Evolutionary conservation across 2,113 vertebrate species (phyloP).

Genomic region (Nyctibius bracteatus): DNA sequence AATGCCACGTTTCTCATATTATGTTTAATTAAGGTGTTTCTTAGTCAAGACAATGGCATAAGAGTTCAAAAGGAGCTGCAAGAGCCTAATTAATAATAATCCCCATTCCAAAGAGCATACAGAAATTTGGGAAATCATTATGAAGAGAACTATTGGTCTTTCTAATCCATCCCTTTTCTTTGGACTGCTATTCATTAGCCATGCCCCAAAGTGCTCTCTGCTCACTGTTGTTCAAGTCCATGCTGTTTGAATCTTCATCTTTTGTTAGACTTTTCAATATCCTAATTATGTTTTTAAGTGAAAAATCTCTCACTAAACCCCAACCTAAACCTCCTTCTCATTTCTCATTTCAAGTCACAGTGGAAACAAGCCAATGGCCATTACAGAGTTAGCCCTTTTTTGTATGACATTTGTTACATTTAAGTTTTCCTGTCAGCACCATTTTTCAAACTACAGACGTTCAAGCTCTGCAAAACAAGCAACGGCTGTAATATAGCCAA

Average conservation of each 20-base stretch:
- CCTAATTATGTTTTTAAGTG: slow-evolving; percentile 22
- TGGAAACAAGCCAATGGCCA: not conserved
- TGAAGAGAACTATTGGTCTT: not conserved
- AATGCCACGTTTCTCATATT: not conserved
- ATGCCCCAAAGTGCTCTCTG: not conserved
- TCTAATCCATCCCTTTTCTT: slow-evolving; percentile 23
- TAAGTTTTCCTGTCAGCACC: slow-evolving; percentile 9
- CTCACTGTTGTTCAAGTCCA: not conserved
- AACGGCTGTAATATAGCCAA: not conserved
- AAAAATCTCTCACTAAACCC: slow-evolving; percentile 29
- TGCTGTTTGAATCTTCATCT: slow-evolving; percentile 10
- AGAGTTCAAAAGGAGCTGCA: not conserved
- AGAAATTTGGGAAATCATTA: slow-evolving; percentile 31
- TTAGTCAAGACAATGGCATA: not conserved
- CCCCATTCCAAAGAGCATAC: not conserved
- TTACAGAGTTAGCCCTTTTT: not conserved
- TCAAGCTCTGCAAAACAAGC: not conserved
- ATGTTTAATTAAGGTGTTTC: not conserved
- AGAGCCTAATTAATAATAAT: slow-evolving; percentile 11
- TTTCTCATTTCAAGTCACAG: slow-evolving; percentile 26
- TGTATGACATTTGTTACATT: not conserved
- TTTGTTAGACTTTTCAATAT: slow-evolving; percentile 45
- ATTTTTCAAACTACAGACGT: not conserved
- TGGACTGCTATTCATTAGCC: not conserved
- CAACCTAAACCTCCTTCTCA: not conserved